These are phyloP conservation scores for Drosophila meridionalis DNA, from an alignment of 2,888 invertebrate genomes.

Conservation along the genomic window DNA sequence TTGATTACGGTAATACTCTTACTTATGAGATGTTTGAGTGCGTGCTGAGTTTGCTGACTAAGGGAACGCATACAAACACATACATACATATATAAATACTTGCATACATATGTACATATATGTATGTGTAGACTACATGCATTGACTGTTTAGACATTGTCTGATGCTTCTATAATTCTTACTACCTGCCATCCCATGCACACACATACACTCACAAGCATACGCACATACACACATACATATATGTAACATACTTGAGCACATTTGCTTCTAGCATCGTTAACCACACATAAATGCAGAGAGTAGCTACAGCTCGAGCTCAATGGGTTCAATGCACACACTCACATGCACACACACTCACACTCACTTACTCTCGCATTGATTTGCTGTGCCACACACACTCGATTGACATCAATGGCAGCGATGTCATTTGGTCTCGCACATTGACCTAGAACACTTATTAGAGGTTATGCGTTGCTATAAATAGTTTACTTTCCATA, in stretches of 20 bases:
- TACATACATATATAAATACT: too few relatives aligned
- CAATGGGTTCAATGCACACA: constrained; percentile 7
- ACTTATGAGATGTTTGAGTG: too few relatives aligned
- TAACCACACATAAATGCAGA: not conserved
- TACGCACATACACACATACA: too few relatives aligned
- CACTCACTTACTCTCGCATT: not conserved
- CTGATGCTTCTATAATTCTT: not conserved
- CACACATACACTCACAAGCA: not conserved
- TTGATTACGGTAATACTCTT: too few relatives aligned
- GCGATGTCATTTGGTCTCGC: constrained; percentile 61
- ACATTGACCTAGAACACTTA: constrained; percentile 69
- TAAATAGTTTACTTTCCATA: constrained; percentile 51
- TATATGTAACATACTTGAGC: not conserved
- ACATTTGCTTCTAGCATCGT: not conserved
- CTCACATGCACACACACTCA: not conserved
- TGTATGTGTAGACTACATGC: not conserved
- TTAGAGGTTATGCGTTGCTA: constrained; percentile 68
- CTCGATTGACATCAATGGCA: constrained; percentile 57
- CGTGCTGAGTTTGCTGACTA: too few relatives aligned
- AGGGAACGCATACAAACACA: not conserved
- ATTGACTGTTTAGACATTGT: not conserved
- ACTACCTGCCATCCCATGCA: not conserved
- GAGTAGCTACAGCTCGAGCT: not conserved
- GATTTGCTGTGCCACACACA: constrained; percentile 23
- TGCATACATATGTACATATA: not conserved